A percentile compares a stretch with the other conserved stretches of the same genome.
Evolutionary conservation across 1,140 invertebrate species (phyloP).

Genomic region (Hycleus cichorii): DNA sequence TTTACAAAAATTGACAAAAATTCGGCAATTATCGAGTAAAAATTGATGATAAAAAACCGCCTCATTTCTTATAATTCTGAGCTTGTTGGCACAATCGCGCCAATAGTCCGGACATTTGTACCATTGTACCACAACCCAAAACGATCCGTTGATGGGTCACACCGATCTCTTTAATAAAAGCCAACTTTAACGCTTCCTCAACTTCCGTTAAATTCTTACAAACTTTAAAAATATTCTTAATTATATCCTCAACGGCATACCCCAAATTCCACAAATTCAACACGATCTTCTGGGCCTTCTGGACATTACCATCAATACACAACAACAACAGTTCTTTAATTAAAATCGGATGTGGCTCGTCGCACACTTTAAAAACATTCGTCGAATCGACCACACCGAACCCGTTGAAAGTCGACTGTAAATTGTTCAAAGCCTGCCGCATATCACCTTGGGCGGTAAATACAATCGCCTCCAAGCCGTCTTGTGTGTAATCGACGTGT

Average conservation of each 20-base stretch:
- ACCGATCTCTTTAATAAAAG: conserved; percentile 92
- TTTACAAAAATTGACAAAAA: no score
- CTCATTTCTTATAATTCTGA: no score
- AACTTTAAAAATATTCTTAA: conserved; percentile 90
- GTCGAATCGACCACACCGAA: conserved; percentile 86
- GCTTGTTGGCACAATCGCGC: conserved; percentile 64
- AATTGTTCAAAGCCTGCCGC: conserved; percentile 94
- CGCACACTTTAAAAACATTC: conserved; percentile 99
- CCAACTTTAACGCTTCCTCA: conserved; percentile 73
- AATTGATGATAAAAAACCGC: no score
- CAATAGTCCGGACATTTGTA: conserved; percentile 86
- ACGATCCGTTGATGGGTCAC: conserved; percentile 84
- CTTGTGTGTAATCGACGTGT: conserved; percentile 78
- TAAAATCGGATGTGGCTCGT: conserved; percentile 94
- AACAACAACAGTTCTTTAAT: conserved; percentile 87
- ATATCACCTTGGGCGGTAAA: conserved; percentile 99
- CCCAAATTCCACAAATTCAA: conserved; percentile 85
- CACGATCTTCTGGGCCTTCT: conserved; percentile 83
- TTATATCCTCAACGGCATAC: conserved; percentile 94
- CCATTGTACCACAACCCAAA: conserved; percentile 77
- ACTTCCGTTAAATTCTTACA: conserved; percentile 74
- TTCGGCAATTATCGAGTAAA: no score
- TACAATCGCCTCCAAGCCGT: conserved; percentile 93
- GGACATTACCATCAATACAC: conserved; percentile 76
- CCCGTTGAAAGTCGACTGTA: conserved; percentile 94